A percentile compares a stretch with the other conserved stretches of the same genome.
These are phyloP conservation scores for Geotrypetes seraphini DNA, from an alignment of 2,797 vertebrate species.

Conservation along the genomic window DNA sequence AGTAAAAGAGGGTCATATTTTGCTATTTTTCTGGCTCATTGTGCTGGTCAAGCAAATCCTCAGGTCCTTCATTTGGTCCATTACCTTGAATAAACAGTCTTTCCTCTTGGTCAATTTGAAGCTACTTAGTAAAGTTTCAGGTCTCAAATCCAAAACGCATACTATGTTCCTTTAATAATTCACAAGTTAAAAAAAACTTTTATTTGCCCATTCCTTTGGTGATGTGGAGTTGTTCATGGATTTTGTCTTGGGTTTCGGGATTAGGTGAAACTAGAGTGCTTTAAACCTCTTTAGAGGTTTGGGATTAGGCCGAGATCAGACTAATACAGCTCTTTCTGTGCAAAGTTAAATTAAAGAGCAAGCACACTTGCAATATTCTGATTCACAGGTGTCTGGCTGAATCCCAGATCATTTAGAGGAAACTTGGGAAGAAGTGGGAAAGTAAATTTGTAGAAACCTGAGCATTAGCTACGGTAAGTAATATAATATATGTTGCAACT, in stretches of 20 bases:
- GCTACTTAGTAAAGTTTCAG: conserved; percentile 66
- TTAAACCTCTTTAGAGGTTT: conserved; percentile 83
- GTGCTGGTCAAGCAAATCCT: conserved; percentile 26
- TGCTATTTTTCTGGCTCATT: too few species aligned
- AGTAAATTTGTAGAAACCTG: conserved; percentile 45
- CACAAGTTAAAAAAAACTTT: conserved; percentile 60
- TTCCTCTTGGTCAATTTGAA: conserved; percentile 50
- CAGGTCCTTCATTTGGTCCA: conserved; percentile 25
- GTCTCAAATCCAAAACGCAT: conserved; percentile 75
- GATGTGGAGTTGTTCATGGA: conserved; percentile 71
- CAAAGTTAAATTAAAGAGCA: conserved; percentile 59
- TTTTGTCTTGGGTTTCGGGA: conserved; percentile 80
- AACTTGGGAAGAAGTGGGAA: conserved; percentile 38
- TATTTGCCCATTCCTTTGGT: conserved; percentile 80
- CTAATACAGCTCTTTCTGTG: conserved; percentile 56
- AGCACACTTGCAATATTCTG: conserved; percentile 43
- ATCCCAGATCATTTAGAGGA: conserved; percentile 43
- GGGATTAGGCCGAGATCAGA: conserved; percentile 74
- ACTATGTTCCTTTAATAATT: conserved; percentile 76
- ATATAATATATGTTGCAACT: conserved; percentile 42
- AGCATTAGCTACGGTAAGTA: conserved; percentile 43
- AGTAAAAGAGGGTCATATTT: too few species aligned
- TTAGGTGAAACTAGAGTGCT: conserved; percentile 96
- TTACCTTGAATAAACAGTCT: conserved; percentile 54
- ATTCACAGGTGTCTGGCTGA: conserved; percentile 63